These are phyloP conservation scores for Gila robusta DNA, from an alignment of 2,797 vertebrate species.

Conservation along the genomic window DNA sequence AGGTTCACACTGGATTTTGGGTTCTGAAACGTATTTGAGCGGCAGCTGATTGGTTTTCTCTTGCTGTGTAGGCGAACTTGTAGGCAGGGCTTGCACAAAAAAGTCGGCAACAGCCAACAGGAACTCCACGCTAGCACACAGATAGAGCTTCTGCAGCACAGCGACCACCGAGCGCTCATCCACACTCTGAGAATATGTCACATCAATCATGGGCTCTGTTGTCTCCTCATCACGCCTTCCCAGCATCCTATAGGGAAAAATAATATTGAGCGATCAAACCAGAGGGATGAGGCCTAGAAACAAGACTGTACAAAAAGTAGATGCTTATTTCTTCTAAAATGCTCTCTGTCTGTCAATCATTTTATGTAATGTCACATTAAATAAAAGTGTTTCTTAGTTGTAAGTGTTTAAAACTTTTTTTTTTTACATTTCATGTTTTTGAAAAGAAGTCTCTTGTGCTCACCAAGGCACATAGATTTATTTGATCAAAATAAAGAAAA, in stretches of 20 bases:
- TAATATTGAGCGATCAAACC: neutral
- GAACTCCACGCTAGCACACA: constrained; percentile 97
- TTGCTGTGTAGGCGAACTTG: constrained; percentile 56
- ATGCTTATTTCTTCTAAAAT: neutral
- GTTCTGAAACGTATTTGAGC: constrained; percentile 76
- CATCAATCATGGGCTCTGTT: constrained; percentile 85
- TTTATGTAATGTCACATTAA: neutral
- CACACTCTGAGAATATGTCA: constrained; percentile 82
- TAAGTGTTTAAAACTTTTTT: neutral
- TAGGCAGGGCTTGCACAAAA: constrained; percentile 90
- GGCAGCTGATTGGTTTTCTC: constrained; percentile 78
- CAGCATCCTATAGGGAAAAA: constrained; percentile 84
- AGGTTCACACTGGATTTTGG: constrained; percentile 66
- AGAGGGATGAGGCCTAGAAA: neutral
- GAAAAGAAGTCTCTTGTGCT: neutral
- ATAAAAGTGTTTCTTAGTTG: neutral
- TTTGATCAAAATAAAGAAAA: neutral
- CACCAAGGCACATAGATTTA: neutral
- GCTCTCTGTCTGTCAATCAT: neutral
- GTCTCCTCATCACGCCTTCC: constrained; percentile 80
- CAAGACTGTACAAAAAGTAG: neutral
- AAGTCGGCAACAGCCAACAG: constrained; percentile 93
- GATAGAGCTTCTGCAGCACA: constrained; percentile 89
- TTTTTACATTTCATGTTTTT: neutral
- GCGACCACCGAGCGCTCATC: constrained; percentile 79